Evolutionary conservation across 2,797 vertebrate species (phyloP), one percentile per base, ranked within the genome.

Genomic region (Falco cherrug): DNA sequence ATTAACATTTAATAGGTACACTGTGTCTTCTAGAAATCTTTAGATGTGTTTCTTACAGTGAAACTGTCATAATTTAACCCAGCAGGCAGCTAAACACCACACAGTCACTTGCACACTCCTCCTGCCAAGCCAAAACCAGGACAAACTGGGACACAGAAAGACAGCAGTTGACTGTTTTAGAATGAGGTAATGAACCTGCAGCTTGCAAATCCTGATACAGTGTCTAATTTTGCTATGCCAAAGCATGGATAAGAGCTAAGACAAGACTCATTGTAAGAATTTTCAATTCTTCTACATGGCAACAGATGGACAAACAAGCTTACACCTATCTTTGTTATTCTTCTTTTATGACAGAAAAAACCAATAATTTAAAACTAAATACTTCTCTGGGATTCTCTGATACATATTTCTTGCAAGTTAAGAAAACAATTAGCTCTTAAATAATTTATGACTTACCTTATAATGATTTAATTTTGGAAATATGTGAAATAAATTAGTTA

Each of bases 401-500:
- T 24, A 67, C 4, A 26, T 0, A 5, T 39, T 56, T 81, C 9
- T 60, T 80, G 7, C 8, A 39, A 70, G 6, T n/a, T 59, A 87
- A 88, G 39, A 77, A 85, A 95, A 92, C 41, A 90, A 48, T 12
- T 70, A 64, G 21, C 37, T 33, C 73, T 18, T 41, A 61, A 76
- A 47, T 86, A 68, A 93, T 37, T 68, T 84, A 83, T 35, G 43
- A 17, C 6, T 71, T 93, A 11, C 19, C 19, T 37, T 43, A 39
- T 43, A 92, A 77, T 48, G 31, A 45, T 73, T 79, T 91, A 45
- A 59, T 92, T 94, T 90, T 51, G 14, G 21, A 24, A 80, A 53
- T 83, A 92, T 70, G 82, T 22, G 10, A 95, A 97, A 89, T 64
- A 89, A 95, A 89, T 65, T 91, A 31, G 11, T 84, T 95, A 88